Evolutionary conservation across 1,140 invertebrate genomes (phyloP).

Genomic region (Psix sp.): DNA sequence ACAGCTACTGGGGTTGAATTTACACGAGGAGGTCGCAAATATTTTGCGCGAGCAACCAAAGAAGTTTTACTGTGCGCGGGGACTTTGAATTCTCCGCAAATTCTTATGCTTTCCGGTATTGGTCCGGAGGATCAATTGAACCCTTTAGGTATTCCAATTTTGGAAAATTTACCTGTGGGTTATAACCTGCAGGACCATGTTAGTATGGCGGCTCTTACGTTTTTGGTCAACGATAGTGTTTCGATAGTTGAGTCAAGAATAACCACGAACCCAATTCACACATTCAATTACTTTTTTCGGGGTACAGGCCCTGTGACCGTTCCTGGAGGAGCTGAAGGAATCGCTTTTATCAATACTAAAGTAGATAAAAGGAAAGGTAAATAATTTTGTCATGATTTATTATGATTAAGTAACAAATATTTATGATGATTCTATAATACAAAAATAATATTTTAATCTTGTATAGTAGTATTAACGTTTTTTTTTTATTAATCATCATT

Average conservation of each 20-base stretch:
- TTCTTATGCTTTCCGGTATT: conserved; percentile 81
- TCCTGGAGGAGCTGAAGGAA: conserved; percentile 84
- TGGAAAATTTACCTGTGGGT: conserved; percentile 85
- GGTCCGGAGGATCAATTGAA: conserved; percentile 78
- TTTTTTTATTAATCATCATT: conserved; percentile 5
- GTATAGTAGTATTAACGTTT: too few relatives aligned
- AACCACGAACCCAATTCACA: conserved; percentile 76
- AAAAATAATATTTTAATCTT: too few relatives aligned
- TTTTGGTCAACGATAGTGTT: conserved; percentile 81
- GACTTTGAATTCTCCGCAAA: conserved; percentile 78
- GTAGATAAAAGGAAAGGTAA: conserved; percentile 26
- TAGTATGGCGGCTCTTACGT: conserved; percentile 82
- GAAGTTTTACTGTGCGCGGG: conserved; percentile 81
- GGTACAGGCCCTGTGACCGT: conserved; percentile 83
- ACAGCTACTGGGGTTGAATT: conserved; percentile 83
- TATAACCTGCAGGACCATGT: conserved; percentile 89
- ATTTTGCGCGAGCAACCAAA: conserved; percentile 73
- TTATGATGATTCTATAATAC: too few relatives aligned
- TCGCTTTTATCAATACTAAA: conserved; percentile 82
- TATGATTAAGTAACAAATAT: too few relatives aligned
- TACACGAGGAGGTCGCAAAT: conserved; percentile 76
- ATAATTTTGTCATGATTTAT: too few relatives aligned
- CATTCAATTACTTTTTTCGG: conserved; percentile 78
- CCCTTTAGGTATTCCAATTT: conserved; percentile 75
- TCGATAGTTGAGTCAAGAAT: conserved; percentile 78